A percentile compares a stretch with the other conserved stretches of the same genome.
phyloP scores from a whole-genome alignment of 2,113 vertebrate species.

The Dromaius novaehollandiae region DNA sequence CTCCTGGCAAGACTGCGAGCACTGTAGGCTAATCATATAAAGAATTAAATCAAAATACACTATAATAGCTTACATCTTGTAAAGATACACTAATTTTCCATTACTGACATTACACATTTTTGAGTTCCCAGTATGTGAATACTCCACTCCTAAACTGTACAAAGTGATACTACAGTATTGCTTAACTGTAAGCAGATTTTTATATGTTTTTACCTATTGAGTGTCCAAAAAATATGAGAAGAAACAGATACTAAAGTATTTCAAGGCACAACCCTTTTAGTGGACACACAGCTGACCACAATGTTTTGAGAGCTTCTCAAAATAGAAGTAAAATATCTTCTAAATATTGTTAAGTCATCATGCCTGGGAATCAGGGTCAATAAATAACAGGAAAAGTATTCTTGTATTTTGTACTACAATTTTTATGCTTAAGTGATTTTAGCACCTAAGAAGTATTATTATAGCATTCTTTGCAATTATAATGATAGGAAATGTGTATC shows the following conservation, averaged over 20 bases:
- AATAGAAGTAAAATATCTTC: conserved; percentile 32
- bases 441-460: background rate
- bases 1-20: conserved; percentile 91
- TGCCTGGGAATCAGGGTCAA: conserved; percentile 1
- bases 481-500: background rate
- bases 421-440: background rate
- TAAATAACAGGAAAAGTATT: conserved; percentile 1
- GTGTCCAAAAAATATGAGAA: conserved; percentile 13
- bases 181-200: conserved; percentile 33
- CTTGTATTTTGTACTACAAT: conserved; percentile 3
- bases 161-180: background rate
- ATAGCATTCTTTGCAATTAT: background rate
- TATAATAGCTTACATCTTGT: conserved; percentile 34
- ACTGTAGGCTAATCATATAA: conserved; percentile 76
- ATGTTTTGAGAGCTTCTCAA: conserved; percentile 38
- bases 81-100: conserved; percentile 41
- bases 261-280: background rate
- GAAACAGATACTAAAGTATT: conserved; percentile 19
- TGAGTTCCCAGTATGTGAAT: conserved; percentile 27
- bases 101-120: conserved; percentile 20
- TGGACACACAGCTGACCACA: background rate
- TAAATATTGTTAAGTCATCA: conserved; percentile 33
- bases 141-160: conserved; percentile 13
- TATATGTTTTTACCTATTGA: background rate
- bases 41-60: conserved; percentile 48